Evolutionary conservation across 2,888 invertebrate genomes (phyloP).

Genomic region (Augochlorella aurata): DNA sequence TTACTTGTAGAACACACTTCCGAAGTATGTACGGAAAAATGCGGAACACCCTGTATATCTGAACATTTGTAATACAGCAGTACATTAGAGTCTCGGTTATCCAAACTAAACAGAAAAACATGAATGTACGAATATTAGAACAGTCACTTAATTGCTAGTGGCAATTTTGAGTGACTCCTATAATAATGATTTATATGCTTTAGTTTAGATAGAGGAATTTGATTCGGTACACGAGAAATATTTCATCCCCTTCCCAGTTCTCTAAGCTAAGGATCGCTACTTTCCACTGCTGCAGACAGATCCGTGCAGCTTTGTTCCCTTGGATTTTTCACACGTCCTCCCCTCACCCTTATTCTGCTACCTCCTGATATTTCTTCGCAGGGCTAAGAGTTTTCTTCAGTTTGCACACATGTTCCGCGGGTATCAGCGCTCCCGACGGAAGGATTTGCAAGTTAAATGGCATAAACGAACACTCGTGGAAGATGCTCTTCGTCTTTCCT

Average conservation of each 20-base stretch:
- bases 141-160: too few species aligned
- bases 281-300: conserved; percentile 56
- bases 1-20: too few species aligned
- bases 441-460: conserved; percentile 79
- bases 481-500: conserved; percentile 58
- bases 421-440: conserved; percentile 70
- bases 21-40: too few species aligned
- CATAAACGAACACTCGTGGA: conserved; percentile 72
- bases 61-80: too few species aligned
- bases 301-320: conserved; percentile 67
- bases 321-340: conserved; percentile 73
- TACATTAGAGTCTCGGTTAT: too few species aligned
- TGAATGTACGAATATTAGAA: too few species aligned
- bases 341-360: conserved; percentile 25
- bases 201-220: too few species aligned
- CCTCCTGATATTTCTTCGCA: conserved; percentile 50
- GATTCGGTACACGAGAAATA: conserved; percentile 45
- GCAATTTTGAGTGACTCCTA: too few species aligned
- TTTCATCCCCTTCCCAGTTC: conserved; percentile 50
- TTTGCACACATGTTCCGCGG: conserved; percentile 73
- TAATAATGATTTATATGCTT: too few species aligned
- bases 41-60: too few species aligned
- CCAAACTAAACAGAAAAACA: too few species aligned
- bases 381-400: conserved; percentile 63
- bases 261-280: conserved; percentile 56